A percentile compares a stretch with the other conserved stretches of the same genome.
Evolutionary conservation across 2,113 vertebrate genomes (phyloP).

Genomic region (Bufo bufo): DNA sequence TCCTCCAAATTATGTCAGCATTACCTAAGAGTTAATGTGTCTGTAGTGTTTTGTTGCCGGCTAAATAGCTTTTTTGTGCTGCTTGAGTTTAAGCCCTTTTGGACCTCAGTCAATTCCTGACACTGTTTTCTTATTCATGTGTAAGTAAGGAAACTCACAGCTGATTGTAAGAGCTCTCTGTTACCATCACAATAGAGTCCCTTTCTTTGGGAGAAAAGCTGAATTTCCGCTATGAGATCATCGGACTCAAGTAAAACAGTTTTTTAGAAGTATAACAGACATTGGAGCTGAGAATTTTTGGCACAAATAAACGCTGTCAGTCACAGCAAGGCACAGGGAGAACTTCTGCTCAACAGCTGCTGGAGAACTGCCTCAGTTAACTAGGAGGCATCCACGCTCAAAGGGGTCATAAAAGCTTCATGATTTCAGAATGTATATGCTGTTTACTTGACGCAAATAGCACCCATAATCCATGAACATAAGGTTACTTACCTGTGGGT

Average conservation of each 20-base stretch:
- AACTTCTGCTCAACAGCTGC: constrained; percentile 68
- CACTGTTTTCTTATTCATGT: constrained; percentile 69
- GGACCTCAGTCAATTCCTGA: constrained; percentile 72
- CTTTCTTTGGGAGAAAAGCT: constrained; percentile 75
- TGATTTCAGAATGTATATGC: not conserved
- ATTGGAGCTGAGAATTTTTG: constrained; percentile 72
- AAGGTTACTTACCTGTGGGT: no score
- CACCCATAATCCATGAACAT: not conserved
- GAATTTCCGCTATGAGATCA: constrained; percentile 85
- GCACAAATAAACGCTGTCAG: constrained; percentile 73
- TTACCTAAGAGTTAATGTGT: constrained; percentile 77
- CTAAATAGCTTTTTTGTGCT: constrained; percentile 72
- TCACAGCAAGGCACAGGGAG: constrained; percentile 72
- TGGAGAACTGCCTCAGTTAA: constrained; percentile 61
- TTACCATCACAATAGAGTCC: constrained; percentile 81
- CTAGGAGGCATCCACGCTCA: constrained; percentile 61
- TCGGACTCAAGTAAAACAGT: constrained; percentile 78
- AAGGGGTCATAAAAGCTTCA: constrained; percentile 58
- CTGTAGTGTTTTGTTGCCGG: constrained; percentile 73
- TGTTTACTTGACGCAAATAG: not conserved
- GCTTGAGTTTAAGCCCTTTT: constrained; percentile 70
- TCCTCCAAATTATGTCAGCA: constrained; percentile 76
- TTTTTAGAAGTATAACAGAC: constrained; percentile 68
- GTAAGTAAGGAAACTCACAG: constrained; percentile 74
- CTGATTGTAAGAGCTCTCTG: constrained; percentile 80